These are phyloP conservation scores for Enteromius argenteus DNA, from an alignment of 2,797 vertebrate genomes.

Conservation along the genomic window DNA sequence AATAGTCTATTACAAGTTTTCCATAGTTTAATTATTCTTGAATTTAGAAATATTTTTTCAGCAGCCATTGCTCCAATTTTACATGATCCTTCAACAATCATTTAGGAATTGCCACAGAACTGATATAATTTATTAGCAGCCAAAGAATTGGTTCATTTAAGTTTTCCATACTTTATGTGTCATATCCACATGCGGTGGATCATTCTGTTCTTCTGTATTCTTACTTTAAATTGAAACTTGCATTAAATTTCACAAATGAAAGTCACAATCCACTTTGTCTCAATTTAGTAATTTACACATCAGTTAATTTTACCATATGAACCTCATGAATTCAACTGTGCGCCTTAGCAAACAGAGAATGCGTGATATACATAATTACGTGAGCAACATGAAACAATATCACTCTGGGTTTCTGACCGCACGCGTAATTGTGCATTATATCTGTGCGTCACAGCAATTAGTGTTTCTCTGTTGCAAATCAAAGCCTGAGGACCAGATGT, in stretches of 20 bases:
- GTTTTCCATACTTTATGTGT: neutral
- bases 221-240: conserved; percentile 48
- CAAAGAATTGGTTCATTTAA: neutral
- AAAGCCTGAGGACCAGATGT: conserved; percentile 30
- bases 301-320: conserved; percentile 55
- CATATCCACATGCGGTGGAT: neutral
- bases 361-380: conserved; percentile 52
- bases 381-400: conserved; percentile 44
- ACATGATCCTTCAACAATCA: neutral
- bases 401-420: conserved; percentile 46
- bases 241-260: conserved; percentile 62
- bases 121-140: neutral
- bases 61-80: neutral
- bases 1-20: neutral
- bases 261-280: conserved; percentile 50
- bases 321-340: conserved; percentile 54
- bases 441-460: conserved; percentile 51
- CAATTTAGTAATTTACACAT: conserved; percentile 66
- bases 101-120: neutral
- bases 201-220: conserved; percentile 7
- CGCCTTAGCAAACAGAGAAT: conserved; percentile 58
- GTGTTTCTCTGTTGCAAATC: conserved; percentile 43
- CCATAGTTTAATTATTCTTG: neutral
- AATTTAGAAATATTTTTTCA: neutral
- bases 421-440: conserved; percentile 45